Conservation (phyloP, 2,113 vertebrate genomes). For the Labrus mixtus region DNA sequence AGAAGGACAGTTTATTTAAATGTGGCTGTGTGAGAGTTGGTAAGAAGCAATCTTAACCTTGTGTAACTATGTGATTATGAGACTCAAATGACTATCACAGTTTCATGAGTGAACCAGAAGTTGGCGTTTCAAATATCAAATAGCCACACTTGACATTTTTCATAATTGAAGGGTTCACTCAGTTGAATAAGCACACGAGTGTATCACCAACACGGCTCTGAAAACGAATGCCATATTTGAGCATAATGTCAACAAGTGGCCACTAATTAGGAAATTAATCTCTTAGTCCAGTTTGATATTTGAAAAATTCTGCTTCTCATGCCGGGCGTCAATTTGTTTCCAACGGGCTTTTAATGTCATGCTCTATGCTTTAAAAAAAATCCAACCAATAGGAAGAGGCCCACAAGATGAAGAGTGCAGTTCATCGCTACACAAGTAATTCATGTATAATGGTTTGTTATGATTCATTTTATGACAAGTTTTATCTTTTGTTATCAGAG, state of each 20-base stretch:
- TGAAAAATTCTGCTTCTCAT: neutral
- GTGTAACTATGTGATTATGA: neutral
- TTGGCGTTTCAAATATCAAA: neutral
- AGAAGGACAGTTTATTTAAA: too few species aligned
- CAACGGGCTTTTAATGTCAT: too few species aligned
- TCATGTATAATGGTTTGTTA: too few species aligned
- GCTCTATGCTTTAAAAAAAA: too few species aligned
- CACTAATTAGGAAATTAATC: neutral
- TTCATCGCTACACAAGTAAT: too few species aligned
- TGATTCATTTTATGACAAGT: too few species aligned
- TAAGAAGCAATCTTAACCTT: neutral
- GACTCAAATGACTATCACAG: too few species aligned
- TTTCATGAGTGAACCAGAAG: too few species aligned
- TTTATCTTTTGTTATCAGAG: too few species aligned
- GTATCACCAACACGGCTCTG: neutral
- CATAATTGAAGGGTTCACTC: neutral
- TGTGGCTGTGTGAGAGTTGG: too few species aligned
- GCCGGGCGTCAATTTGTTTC: neutral
- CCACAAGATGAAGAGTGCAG: too few species aligned
- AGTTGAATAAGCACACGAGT: neutral
- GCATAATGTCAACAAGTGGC: neutral
- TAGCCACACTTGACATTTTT: neutral
- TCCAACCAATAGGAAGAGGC: too few species aligned
- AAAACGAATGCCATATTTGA: neutral
- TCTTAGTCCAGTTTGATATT: constrained; percentile 4